Conservation (phyloP, 2,113 vertebrate genomes). For the Origma solitaria region DNA sequence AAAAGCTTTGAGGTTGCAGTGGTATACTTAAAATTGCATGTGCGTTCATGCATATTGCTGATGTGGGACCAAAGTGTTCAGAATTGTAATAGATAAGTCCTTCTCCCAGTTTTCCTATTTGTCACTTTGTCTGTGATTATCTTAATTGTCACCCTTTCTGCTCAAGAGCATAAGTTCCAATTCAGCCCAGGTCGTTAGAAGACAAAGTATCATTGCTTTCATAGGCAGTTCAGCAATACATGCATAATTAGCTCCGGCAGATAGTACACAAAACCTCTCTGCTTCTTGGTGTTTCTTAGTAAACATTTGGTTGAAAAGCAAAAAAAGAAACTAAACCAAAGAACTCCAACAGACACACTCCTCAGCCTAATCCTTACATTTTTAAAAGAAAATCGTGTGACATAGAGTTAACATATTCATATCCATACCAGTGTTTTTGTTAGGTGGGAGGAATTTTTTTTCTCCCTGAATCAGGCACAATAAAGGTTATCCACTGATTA, state of each 20-base stretch:
- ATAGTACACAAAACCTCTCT: not conserved
- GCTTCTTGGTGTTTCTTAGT: not conserved
- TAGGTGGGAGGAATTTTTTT: not conserved
- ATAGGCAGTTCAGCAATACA: not conserved
- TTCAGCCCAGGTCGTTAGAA: not conserved
- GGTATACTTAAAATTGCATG: not conserved
- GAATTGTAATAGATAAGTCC: not conserved
- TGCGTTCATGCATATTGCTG: not conserved
- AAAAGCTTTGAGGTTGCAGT: not conserved
- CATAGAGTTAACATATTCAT: not conserved
- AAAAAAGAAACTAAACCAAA: not conserved
- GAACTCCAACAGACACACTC: accelerated
- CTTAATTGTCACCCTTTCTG: not conserved
- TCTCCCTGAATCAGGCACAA: not conserved
- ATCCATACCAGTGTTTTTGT: not conserved
- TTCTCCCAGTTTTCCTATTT: not conserved
- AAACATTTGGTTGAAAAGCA: not conserved
- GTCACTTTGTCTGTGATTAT: not conserved
- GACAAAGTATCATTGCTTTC: not conserved
- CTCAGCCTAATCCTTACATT: not conserved
- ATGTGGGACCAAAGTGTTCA: not conserved
- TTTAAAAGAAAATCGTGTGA: not conserved
- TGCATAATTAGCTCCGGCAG: not conserved
- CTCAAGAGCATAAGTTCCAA: not conserved
- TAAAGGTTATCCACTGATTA: not conserved